Base-by-base conservation (phyloP, 1,140 invertebrate species). In the Euwallacea similis region DNA sequence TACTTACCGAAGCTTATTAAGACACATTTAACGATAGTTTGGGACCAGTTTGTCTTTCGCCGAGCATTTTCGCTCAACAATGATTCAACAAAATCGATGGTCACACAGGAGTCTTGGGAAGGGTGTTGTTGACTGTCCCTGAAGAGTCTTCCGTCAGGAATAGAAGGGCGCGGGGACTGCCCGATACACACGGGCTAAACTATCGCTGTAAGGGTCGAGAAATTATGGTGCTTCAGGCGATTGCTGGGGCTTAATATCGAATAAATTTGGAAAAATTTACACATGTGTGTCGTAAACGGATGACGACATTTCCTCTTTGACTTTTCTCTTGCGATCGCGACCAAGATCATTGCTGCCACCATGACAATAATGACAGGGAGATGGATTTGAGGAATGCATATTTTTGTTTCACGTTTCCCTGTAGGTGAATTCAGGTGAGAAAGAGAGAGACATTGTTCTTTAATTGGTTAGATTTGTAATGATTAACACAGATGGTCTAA, bases 251-350 rank as follows among this genome's bases (percentile, higher is more conserved):
- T 63, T 42, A 74, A 75, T 73, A 50, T 63, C 44, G 58, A 42
- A 75, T 73, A 76, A 75, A 75, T 75, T 72, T 67, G 75, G 74
- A 74, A 77, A 78, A 79, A 76, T 76, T 71, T 75, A 76, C 76
- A 80, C 79, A 80, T 80, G 79, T 79, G 21, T 33, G 21, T 33
- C 21, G 79, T 79, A 79, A 77, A 66, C 71, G 64, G 66, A 69
- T 77, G 77, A 77, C 76, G 79, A 80, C 78, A 80, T 79, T 78
- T 77, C 76, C 77, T 76, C 74, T 77, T 75, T 63, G 56, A 33
- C 21, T 33, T 33, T 33, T 33, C 21, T 33, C 21, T 33, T 33
- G 21, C 21, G 74, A 72, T 77, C 70, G 76, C 75, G 73, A 77
- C 59, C 73, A 75, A 60, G 67, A 72, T n/a, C 44, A 58, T 16